Conservation (phyloP, 2,113 vertebrate species). For the Lycocorax pyrrhopterus region DNA sequence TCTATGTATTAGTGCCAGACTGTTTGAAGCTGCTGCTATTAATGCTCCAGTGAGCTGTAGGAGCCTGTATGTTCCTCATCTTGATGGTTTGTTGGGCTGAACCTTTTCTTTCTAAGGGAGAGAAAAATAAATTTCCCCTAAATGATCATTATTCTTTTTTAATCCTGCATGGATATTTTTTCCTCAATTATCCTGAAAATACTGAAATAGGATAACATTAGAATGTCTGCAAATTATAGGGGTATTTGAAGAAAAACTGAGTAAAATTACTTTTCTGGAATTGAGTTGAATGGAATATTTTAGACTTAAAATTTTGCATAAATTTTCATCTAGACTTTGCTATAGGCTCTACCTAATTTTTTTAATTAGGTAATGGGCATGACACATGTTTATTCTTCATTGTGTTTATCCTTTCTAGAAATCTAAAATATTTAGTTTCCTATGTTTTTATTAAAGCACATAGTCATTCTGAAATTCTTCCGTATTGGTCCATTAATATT, state of each 20-base stretch:
- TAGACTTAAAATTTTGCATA: background rate
- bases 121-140: background rate
- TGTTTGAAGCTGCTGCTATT: slow-evolving; percentile 10
- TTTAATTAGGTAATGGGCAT: background rate
- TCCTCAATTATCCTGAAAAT: background rate
- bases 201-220: background rate
- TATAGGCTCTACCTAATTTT: background rate
- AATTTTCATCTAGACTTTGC: slow-evolving; percentile 32
- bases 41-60: background rate
- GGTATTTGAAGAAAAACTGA: background rate
- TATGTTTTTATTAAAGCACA: background rate
- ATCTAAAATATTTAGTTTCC: background rate
- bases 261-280: slow-evolving; percentile 26
- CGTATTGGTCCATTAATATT: background rate
- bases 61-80: background rate
- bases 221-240: background rate
- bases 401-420: background rate
- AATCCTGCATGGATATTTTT: background rate
- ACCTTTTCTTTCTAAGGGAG: background rate
- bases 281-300: slow-evolving; percentile 32
- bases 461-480: background rate
- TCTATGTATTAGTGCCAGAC: background rate
- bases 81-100: background rate
- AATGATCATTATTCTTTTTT: background rate
- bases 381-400: background rate